These are phyloP conservation scores for Dermatemys mawii DNA, from an alignment of 2,113 vertebrate genomes.

Conservation along the genomic window DNA sequence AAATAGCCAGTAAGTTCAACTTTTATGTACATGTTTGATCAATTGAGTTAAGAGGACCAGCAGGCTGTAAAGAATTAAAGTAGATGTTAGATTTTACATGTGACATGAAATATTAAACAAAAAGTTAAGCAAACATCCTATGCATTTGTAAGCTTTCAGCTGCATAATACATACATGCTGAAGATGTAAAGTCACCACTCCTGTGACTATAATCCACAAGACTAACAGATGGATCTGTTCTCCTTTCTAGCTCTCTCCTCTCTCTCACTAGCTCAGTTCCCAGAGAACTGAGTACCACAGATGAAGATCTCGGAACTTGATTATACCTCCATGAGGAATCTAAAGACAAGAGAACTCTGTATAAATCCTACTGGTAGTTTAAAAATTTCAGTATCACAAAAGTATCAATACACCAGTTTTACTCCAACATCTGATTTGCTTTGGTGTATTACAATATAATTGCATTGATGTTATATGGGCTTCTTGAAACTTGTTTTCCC, in stretches of 20 bases:
- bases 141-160: not conserved
- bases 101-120: not conserved
- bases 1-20: not conserved
- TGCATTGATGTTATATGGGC: not conserved
- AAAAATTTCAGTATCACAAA: not conserved
- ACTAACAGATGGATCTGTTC: constrained; percentile 78
- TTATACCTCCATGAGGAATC: constrained; percentile 88
- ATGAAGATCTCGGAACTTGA: constrained; percentile 86
- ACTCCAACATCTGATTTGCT: not conserved
- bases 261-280: constrained; percentile 81
- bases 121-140: not conserved
- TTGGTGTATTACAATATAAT: not conserved
- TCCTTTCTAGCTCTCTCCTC: constrained; percentile 82
- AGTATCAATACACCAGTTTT: not conserved
- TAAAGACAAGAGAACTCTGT: constrained; percentile 57
- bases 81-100: not conserved
- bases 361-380: not conserved
- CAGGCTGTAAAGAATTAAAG: not conserved
- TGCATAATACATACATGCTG: constrained; percentile 83
- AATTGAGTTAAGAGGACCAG: not conserved
- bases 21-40: not conserved
- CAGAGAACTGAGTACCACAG: constrained; percentile 84
- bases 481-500: not conserved
- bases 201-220: constrained; percentile 83
- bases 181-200: constrained; percentile 78